phyloP scores from a whole-genome alignment of 2,113 vertebrate genomes.

The Anser brachyrhynchus region DNA sequence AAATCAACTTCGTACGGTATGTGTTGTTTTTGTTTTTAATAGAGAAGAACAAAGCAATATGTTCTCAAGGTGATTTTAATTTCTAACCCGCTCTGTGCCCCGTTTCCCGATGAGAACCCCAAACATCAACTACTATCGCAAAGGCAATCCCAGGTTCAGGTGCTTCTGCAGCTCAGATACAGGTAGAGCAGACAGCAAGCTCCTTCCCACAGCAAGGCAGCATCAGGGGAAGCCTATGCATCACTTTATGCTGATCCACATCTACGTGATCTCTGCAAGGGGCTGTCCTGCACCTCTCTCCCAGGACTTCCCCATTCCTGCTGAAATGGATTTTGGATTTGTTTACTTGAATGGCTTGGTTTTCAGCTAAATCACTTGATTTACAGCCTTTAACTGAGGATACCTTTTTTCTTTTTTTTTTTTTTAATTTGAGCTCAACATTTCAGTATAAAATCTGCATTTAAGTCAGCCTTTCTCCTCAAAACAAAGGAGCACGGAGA shows the following conservation, averaged over 20 bases:
- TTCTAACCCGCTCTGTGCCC: neutral
- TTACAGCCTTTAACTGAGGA: neutral
- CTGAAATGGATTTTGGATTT: neutral
- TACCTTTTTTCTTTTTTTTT: neutral
- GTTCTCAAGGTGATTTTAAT: neutral
- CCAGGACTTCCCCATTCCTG: accelerated
- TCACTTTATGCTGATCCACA: neutral
- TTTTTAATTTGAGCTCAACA: neutral
- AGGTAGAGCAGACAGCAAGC: neutral
- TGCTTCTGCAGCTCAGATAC: neutral
- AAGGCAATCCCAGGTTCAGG: neutral
- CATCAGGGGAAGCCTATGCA: neutral
- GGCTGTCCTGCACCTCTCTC: neutral
- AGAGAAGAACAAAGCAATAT: neutral
- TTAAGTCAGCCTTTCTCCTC: neutral
- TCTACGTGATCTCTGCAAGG: neutral
- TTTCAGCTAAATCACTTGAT: neutral
- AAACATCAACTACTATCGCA: neutral
- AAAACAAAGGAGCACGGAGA: neutral
- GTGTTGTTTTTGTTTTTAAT: neutral
- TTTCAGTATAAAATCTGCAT: neutral
- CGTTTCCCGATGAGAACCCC: neutral
- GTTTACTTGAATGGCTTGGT: neutral
- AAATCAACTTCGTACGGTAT: neutral
- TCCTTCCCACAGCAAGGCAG: neutral